These are phyloP conservation scores for Acrocyrtus sp. DNA, from an alignment of 2,888 invertebrate species.

Conservation along the genomic window DNA sequence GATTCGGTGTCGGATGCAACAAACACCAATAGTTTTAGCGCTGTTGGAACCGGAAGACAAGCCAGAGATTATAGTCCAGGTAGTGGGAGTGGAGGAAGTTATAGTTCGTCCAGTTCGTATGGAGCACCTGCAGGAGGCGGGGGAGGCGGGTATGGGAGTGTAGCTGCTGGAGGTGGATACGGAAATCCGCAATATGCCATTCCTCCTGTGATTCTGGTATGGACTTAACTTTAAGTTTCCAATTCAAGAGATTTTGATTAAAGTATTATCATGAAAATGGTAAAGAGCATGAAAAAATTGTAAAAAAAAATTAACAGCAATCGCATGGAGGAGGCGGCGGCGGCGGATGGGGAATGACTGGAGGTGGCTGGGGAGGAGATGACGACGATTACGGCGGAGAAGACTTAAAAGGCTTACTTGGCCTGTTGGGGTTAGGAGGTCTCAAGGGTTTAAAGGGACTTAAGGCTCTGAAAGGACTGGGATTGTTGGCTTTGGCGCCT, in stretches of 20 bases:
- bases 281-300: conserved; percentile 8
- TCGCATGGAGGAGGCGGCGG: conserved; percentile 11
- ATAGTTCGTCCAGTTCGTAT: conserved; percentile 26
- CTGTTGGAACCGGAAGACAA: conserved; percentile 46
- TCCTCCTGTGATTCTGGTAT: conserved; percentile 61
- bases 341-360: conserved; percentile 37
- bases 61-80: conserved; percentile 59
- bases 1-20: conserved; percentile 30
- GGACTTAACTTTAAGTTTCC: conserved; percentile 3
- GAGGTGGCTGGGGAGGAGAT: conserved; percentile 56
- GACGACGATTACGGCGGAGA: conserved; percentile 39
- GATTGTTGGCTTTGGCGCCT: conserved; percentile 50
- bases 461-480: conserved; percentile 59
- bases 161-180: conserved; percentile 47
- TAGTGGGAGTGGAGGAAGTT: conserved; percentile 33
- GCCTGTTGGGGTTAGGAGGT: conserved; percentile 52
- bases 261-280: too few relatives aligned
- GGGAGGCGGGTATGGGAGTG: conserved; percentile 47
- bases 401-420: conserved; percentile 57
- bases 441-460: conserved; percentile 58
- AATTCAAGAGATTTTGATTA: too few relatives aligned
- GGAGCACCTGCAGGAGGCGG: conserved; percentile 25
- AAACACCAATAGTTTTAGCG: conserved; percentile 14
- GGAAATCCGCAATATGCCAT: conserved; percentile 59
- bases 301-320: conserved; percentile 18